Evolutionary conservation across 2,797 vertebrate species (phyloP), one percentile per base, ranked within the genome.

Genomic region (Betta splendens): DNA sequence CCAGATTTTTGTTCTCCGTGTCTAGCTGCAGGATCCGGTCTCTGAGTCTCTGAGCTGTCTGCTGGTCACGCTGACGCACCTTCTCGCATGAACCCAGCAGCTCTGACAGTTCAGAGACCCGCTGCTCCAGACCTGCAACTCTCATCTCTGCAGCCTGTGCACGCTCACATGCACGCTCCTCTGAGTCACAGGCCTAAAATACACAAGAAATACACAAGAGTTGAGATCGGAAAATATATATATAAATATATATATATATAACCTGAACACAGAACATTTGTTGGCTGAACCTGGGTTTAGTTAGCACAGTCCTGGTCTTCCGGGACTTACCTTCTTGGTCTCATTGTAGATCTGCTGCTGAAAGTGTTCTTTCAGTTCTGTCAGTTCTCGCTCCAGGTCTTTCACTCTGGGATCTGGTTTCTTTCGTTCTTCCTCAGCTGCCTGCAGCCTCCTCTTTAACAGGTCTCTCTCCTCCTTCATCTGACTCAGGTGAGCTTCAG

Each of bases 1-100:
- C 94, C 40, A 98, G 82, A 0, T 94, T 96, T 69, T 95, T 96
- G 83, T 99, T 99, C 84, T 99, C 96, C 0, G 91, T 89, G 79
- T 98, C 97, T 20, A 98, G 81, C 88, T 98, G 97, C 46, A 90
- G 44, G 16, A 97, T 51, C 17, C 94, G 93, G 1, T 98, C 97
- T 7, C 94, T 85, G 3, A 98, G 89, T 54, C 93, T 91, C 77
- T 94, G 95, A 15, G 92, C 87, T 4, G 80, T 22, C 62, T 81
- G 81, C 62, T 94, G 95, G 84, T 98, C 97, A 21, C 91, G 93
- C 81, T 97, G 97, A 62, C 90, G 92, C 32, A 89, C 86, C 52
- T 92, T 94, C 63, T 98, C 97, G 0, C 92, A 93, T 2, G 91
- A 87, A 5, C 97, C 97, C 5, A 99, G 87, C 1, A 98, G 88